Evolutionary conservation across 2,888 invertebrate species (phyloP).

Genomic region (Leptodirus hochenwartii): DNA sequence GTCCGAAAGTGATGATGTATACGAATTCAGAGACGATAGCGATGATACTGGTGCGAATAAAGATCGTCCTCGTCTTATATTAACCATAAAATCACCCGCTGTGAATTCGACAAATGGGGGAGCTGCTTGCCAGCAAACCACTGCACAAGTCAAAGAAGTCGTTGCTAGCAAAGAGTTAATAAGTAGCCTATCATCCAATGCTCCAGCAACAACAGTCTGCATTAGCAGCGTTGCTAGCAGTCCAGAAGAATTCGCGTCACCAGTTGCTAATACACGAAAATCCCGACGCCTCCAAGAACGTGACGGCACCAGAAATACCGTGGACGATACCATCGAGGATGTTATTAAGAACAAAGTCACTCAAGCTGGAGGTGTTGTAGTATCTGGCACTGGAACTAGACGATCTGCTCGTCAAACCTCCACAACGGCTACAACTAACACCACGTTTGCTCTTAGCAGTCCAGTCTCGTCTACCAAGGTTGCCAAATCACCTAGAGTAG

Average conservation of each 20-base stretch:
- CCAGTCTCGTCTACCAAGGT: slow-evolving; percentile 16
- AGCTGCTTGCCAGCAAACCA: slow-evolving; percentile 14
- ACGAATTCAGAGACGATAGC: slow-evolving; percentile 82
- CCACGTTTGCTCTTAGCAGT: too few relatives aligned
- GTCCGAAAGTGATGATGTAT: slow-evolving; percentile 54
- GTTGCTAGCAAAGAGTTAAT: slow-evolving; percentile 14
- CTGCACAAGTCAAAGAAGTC: slow-evolving; percentile 24
- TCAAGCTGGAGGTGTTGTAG: slow-evolving; percentile 22
- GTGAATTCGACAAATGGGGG: too few relatives aligned
- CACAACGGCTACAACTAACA: slow-evolving; percentile 12
- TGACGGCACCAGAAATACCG: slow-evolving; percentile 53
- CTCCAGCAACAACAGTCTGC: neutral
- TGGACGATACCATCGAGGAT: slow-evolving; percentile 82
- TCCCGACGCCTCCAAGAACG: slow-evolving; percentile 64
- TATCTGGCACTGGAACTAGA: too few relatives aligned
- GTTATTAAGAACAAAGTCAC: slow-evolving; percentile 44
- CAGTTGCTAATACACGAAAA: slow-evolving; percentile 57
- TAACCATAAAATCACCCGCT: slow-evolving; percentile 62
- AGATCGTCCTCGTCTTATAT: slow-evolving; percentile 52
- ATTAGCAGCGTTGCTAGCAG: slow-evolving; percentile 9
- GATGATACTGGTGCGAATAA: slow-evolving; percentile 53
- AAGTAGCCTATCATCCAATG: neutral
- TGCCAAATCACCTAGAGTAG: slow-evolving; percentile 42
- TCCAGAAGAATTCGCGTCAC: slow-evolving; percentile 41
- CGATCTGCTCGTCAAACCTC: slow-evolving; percentile 37